Evolutionary conservation across 2,113 vertebrate species (phyloP), one percentile per base, ranked within the genome.

Genomic region (Ifrita kowaldi): DNA sequence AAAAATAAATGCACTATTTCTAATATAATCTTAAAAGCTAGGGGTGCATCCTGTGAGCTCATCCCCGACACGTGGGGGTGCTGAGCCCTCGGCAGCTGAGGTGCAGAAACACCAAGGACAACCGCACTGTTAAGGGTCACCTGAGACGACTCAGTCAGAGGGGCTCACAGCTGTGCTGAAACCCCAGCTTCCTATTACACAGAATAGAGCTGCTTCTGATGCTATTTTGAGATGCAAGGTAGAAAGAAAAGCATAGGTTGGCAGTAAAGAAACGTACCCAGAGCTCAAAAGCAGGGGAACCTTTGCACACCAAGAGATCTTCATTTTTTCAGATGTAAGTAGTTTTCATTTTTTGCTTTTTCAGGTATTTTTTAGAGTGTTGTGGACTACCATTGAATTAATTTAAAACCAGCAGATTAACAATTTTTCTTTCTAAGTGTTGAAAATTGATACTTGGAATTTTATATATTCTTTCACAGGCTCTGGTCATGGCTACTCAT

Each of bases 21-120:
- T 71, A 73, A 52, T 11, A 46, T 1, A 59, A 33, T 50, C 41
- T 69, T 64, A 41, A 73, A 94, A 71, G 21, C 1, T 6, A 32
- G 30, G 10, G 27, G 10, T 35, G 73, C 52, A 67, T 17, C 16
- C 35, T 77, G 42, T 16, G 59, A 63, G 32, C 27, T 67, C 46
- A n/a, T 10, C 15, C 52, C 49, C 0, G 1, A 35, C 16, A 21
- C 0, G 1, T 19, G 74, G 53, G 18, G 64, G 2, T 37, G 46
- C 68, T 49, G 53, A 95, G 62, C 24, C 9, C 24, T 63, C 0
- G 0, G 62, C 44, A 56, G 85, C 53, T 2, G 4, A 44, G 65
- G 33, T 27, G 44, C 26, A 42, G 57, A 49, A 85, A 35, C 33
- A 53, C 63, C 87, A 91, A 77, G 84, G 93, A 87, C 74, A 84